Percentiles rank a stretch among this genome's conserved stretches.
Conservation (phyloP, 1,140 invertebrate species). For the Lethocerus indicus region DNA sequence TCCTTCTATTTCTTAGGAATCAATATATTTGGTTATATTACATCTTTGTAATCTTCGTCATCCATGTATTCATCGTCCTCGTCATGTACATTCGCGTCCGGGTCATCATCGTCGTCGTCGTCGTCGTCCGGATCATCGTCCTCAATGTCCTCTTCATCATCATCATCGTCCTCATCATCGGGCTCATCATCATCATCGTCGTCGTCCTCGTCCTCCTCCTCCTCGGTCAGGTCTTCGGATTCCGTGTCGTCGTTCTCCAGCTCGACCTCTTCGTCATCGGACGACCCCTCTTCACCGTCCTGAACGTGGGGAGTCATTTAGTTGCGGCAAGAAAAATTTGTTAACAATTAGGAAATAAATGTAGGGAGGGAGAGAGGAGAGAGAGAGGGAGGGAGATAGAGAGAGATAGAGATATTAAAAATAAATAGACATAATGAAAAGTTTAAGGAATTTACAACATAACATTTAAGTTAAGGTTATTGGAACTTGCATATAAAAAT, state of each 20-base stretch:
- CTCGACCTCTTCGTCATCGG: constrained; percentile 10
- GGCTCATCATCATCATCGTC: constrained; percentile 7
- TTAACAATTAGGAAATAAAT: background rate
- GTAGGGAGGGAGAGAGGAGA: background rate
- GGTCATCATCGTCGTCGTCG: constrained; percentile 7
- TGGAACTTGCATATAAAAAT: too few relatives aligned
- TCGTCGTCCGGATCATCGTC: constrained; percentile 9
- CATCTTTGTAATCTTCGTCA: constrained; percentile 8
- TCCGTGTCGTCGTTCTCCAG: constrained; percentile 12
- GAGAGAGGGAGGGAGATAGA: background rate
- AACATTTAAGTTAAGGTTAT: too few relatives aligned
- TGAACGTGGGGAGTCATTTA: background rate
- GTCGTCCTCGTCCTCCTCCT: constrained; percentile 6
- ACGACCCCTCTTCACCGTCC: constrained; percentile 7
- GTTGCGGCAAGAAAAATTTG: background rate
- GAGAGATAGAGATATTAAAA: background rate
- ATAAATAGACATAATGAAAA: background rate
- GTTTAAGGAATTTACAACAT: background rate
- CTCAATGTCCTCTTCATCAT: constrained; percentile 3
- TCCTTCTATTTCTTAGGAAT: too few relatives aligned
- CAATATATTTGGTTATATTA: too few relatives aligned
- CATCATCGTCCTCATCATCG: constrained; percentile 8
- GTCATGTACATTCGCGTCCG: background rate
- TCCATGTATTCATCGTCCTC: constrained; percentile 12
- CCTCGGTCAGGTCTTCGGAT: background rate